These are phyloP conservation scores for Pimephales promelas DNA, from an alignment of 2,113 vertebrate species.

Conservation along the genomic window DNA sequence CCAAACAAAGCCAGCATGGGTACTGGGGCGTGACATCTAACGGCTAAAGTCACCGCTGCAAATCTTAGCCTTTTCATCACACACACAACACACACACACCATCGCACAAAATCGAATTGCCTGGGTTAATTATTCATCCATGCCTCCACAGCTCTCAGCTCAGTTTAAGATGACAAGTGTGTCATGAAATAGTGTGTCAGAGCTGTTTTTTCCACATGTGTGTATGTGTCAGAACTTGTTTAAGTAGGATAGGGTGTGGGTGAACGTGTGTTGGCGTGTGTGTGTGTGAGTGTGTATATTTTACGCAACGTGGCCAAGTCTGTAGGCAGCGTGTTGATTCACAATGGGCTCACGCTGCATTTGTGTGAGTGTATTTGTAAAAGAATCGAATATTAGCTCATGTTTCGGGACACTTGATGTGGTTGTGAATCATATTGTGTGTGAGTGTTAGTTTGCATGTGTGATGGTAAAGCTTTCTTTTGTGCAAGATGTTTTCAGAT, in stretches of 20 bases:
- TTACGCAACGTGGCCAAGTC: slow-evolving; percentile 8
- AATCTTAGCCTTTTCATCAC: neutral
- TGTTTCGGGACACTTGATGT: slow-evolving; percentile 13
- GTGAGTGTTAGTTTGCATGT: slow-evolving; percentile 38
- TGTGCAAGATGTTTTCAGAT: slow-evolving; percentile 25
- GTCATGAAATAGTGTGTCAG: neutral
- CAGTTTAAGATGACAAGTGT: slow-evolving; percentile 40
- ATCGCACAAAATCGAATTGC: neutral
- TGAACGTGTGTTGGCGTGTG: slow-evolving; percentile 23
- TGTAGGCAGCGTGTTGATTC: slow-evolving; percentile 22
- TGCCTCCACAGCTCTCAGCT: slow-evolving; percentile 26
- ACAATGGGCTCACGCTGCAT: neutral
- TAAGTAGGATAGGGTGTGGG: slow-evolving; percentile 23
- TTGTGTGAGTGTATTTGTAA: slow-evolving; percentile 7
- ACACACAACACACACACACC: neutral
- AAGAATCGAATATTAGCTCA: slow-evolving; percentile 30
- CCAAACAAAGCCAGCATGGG: neutral
- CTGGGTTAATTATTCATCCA: slow-evolving; percentile 46
- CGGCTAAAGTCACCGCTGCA: neutral
- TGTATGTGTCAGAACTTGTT: slow-evolving; percentile 15
- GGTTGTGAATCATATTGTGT: slow-evolving; percentile 5
- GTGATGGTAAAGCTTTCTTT: slow-evolving; percentile 3
- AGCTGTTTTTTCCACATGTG: neutral
- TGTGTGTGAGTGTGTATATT: neutral
- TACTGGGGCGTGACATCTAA: neutral